Evolutionary conservation across 2,888 invertebrate genomes (phyloP).

Genomic region (Diloba caeruleocephala): DNA sequence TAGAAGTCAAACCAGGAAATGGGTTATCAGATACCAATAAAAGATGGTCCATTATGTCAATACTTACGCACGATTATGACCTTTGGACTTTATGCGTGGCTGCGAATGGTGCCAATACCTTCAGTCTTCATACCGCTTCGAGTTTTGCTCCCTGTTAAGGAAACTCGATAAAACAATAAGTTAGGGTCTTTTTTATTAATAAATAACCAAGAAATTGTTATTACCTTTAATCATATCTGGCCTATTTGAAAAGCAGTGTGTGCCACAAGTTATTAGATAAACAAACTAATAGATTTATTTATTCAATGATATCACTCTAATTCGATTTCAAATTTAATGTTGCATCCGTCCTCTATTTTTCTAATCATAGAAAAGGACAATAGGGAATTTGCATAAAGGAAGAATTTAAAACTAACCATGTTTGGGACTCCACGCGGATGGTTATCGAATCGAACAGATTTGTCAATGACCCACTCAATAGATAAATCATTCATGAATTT

Average conservation of each 20-base stretch:
- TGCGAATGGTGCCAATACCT: conserved; percentile 33
- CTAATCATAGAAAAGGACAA: conserved; percentile 1
- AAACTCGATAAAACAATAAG: not conserved
- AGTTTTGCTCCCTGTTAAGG: conserved; percentile 11
- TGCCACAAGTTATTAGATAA: too few relatives aligned
- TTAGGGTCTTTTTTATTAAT: too few relatives aligned
- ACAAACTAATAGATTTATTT: too few relatives aligned
- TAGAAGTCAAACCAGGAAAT: conserved; percentile 38
- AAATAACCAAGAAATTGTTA: too few relatives aligned
- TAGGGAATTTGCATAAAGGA: conserved; percentile 11
- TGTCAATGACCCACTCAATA: conserved; percentile 50
- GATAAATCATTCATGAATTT: conserved; percentile 56
- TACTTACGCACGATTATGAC: conserved; percentile 44
- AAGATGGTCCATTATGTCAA: conserved; percentile 49
- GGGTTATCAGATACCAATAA: conserved; percentile 50
- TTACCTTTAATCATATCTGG: too few relatives aligned
- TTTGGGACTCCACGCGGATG: conserved; percentile 39
- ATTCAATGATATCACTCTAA: too few relatives aligned
- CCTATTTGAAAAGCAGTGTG: too few relatives aligned
- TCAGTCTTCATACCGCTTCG: conserved; percentile 11
- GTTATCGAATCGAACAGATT: conserved; percentile 54
- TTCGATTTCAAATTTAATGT: conserved; percentile 1
- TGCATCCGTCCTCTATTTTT: conserved; percentile 4
- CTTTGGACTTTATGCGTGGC: conserved; percentile 37
- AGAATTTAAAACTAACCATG: conserved; percentile 5